A percentile compares a stretch with the other conserved stretches of the same genome.
Evolutionary conservation across 2,888 invertebrate species (phyloP).

Genomic region (Drosophila kambysellisi): DNA sequence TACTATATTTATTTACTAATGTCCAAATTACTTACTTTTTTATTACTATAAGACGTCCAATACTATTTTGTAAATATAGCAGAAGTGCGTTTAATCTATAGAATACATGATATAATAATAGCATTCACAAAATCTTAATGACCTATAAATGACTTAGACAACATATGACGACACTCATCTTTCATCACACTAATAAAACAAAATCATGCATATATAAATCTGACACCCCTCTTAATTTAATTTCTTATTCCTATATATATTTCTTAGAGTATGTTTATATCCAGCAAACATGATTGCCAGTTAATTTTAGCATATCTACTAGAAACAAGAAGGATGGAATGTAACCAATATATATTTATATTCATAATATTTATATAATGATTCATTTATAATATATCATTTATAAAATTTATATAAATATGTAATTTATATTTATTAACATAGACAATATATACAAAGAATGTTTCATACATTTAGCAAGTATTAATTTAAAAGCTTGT

Average conservation of each 20-base stretch:
- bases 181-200: not conserved
- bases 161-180: not conserved
- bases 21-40: not conserved
- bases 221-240: not conserved
- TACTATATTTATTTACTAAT: not conserved
- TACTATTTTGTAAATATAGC: not conserved
- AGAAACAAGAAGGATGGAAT: not conserved
- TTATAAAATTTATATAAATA: too few relatives aligned
- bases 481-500: not conserved
- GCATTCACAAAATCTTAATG: not conserved
- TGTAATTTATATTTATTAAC: not conserved
- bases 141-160: not conserved
- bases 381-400: too few relatives aligned
- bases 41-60: not conserved
- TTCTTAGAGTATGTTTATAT: not conserved
- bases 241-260: not conserved
- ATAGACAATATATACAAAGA: not conserved
- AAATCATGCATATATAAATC: not conserved
- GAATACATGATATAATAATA: not conserved
- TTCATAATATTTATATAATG: too few relatives aligned
- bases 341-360: not conserved
- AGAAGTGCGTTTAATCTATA: not conserved
- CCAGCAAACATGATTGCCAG: not conserved
- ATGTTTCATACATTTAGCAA: not conserved
- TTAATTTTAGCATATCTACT: not conserved